phyloP scores from a whole-genome alignment of 1,140 invertebrate genomes.

The Glomeris maerens region DNA sequence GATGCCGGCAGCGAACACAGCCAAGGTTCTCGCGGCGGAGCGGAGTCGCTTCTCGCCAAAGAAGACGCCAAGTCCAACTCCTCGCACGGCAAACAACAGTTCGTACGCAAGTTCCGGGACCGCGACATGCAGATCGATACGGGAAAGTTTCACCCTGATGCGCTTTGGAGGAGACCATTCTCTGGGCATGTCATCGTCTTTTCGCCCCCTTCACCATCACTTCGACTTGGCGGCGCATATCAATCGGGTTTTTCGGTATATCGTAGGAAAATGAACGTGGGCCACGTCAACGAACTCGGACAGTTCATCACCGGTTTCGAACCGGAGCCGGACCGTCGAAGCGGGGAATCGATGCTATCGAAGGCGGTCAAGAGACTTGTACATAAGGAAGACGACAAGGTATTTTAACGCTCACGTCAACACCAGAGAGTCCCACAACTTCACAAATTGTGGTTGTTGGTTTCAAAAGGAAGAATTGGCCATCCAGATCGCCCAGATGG shows the following conservation, averaged over 20 bases:
- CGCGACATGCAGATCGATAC: slow-evolving; percentile 61
- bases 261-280: slow-evolving; percentile 55
- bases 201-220: background rate
- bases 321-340: slow-evolving; percentile 58
- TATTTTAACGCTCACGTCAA: slow-evolving; percentile 21
- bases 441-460: background rate
- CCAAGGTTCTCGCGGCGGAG: slow-evolving; percentile 51
- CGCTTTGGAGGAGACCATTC: slow-evolving; percentile 45
- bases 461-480: slow-evolving; percentile 70
- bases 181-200: slow-evolving; percentile 11
- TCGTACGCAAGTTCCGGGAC: slow-evolving; percentile 29
- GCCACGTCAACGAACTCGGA: slow-evolving; percentile 66
- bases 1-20: slow-evolving; percentile 11
- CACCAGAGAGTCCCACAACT: background rate
- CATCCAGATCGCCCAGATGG: slow-evolving; percentile 88
- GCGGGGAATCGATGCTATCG: slow-evolving; percentile 40
- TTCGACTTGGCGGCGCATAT: too few relatives aligned
- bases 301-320: slow-evolving; percentile 79
- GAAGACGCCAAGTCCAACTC: too few relatives aligned
- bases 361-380: slow-evolving; percentile 61
- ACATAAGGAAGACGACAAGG: slow-evolving; percentile 59
- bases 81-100: too few relatives aligned
- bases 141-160: slow-evolving; percentile 60
- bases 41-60: too few relatives aligned
- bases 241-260: background rate